Base-by-base conservation (phyloP, 2,113 vertebrate species). In the Syngnathoides biaculeatus region DNA sequence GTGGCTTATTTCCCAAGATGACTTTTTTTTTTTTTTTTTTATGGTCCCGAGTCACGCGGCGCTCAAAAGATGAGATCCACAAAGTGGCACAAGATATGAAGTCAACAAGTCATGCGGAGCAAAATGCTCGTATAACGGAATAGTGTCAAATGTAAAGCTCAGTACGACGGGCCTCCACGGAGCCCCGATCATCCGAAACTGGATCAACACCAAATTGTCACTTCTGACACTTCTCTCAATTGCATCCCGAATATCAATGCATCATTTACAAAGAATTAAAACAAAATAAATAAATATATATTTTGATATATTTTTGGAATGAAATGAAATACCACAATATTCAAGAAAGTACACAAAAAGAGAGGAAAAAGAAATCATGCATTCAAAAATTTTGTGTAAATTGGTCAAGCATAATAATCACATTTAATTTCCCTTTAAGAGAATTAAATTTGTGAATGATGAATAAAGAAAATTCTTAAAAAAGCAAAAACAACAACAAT, bases 1-100 rank as follows among this genome's bases (percentile, higher is more conserved):
- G 84, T 75, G 75, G 57, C 57, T 59, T 82, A 71, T 80, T 77
- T 64, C 73, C 53, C 58, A 78, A 81, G 77, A 83, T 86, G 74
- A 73, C 82, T 75, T 75, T 79, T 79, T 50, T 59, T 79, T 81
- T 80, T 74, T 75, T 75, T 79, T 79, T 50, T 59, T 79, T 81
- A 79, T 74, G 43, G 30, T 66, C 17, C 42, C 12, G 10, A 14
- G n/a, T 3, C 59, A 61, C 12, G 57, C 19, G 13, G 19, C 4
- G 20, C 17, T 38, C 3, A 30, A 35, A 30, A 59, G 17, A 11
- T 17, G 20, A 19, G 10, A 20, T 19, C 3, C n/a, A 4, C 20
- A 30, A 58, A 58, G 19, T 56, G 27, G 17, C 17, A 59, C 30
- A 56, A 27, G 13, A 56, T 27, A 60, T 12, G 19, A 22, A 40